These are phyloP conservation scores for Alosa alosa DNA, from an alignment of 2,113 vertebrate genomes.

Conservation along the genomic window DNA sequence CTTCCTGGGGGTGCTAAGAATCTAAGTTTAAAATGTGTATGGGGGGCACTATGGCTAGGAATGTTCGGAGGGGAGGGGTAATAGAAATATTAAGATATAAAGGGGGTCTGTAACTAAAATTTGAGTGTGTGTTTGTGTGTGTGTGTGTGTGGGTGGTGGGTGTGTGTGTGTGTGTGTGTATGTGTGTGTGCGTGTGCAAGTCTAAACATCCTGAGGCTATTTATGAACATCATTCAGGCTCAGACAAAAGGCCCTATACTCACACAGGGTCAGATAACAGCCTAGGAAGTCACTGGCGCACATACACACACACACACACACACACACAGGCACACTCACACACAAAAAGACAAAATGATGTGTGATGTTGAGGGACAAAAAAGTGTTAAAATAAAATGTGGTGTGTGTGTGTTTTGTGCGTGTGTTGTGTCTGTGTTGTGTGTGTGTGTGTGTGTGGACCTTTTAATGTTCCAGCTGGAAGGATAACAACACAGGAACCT, in stretches of 20 bases:
- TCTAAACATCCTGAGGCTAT: constrained; percentile 7
- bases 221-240: constrained; percentile 4
- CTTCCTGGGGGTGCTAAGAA: no score
- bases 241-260: not conserved
- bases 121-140: not conserved
- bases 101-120: not conserved
- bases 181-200: not conserved
- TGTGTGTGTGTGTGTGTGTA: not conserved
- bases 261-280: not conserved
- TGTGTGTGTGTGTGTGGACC: not conserved
- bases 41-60: no score
- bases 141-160: no score
- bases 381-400: not conserved
- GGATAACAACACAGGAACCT: no score
- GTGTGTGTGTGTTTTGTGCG: not conserved
- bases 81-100: no score
- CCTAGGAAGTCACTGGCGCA: not conserved
- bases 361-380: no score
- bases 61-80: no score
- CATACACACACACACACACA: not conserved
- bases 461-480: not conserved
- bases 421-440: no score
- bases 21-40: no score
- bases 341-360: not conserved
- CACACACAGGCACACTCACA: not conserved